Evolutionary conservation across 2,797 vertebrate genomes (phyloP), one percentile per base, ranked within the genome.

Genomic region (Myotis findleyi): DNA sequence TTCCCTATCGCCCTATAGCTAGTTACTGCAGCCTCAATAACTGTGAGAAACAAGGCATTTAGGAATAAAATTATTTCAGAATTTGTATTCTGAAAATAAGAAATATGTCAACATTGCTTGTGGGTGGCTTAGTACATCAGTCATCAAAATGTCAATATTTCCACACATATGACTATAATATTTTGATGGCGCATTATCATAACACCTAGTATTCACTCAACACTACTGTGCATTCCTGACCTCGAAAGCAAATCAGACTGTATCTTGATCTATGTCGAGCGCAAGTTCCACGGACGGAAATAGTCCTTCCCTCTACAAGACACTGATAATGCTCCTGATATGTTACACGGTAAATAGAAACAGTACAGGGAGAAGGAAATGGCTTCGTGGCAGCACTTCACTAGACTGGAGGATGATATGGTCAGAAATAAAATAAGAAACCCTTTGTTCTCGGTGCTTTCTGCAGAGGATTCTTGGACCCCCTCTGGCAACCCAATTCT

Each of bases 91-190:
- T 55, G 64, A 81, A 51, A 94, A 41, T 38, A 92, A 89, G 89
- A 86, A 96, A 71, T 55, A 25, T 7, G 80, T 57, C 53, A 82
- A 25, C 69, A 14, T 47, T 84, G 55, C 41, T 93, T 47, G 11
- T 51, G 47, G 53, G 57, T 88, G 68, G 72, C 27, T 91, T 91
- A 73, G 53, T 51, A 55, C 36, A 71, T 79, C 75, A 75, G 38
- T 85, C 87, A 95, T 55, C 77, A 90, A 88, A 87, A 95, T 59
- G 81, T 83, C 90, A 87, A 38, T 90, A 90, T 97, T 95, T 96
- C 88, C 55, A 79, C 83, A 95, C 44, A 62, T 16, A 62, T 4
- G 59, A 79, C 64, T 87, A 62, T 73, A 55, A 83, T 83, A 94
- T 80, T 93, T 93, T 86, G 82, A 36, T 47, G 9, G 27, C 11